A percentile compares a stretch with the other conserved stretches of the same genome.
Conservation (phyloP, 2,888 invertebrate genomes). For the Perizoma flavofasciatum region DNA sequence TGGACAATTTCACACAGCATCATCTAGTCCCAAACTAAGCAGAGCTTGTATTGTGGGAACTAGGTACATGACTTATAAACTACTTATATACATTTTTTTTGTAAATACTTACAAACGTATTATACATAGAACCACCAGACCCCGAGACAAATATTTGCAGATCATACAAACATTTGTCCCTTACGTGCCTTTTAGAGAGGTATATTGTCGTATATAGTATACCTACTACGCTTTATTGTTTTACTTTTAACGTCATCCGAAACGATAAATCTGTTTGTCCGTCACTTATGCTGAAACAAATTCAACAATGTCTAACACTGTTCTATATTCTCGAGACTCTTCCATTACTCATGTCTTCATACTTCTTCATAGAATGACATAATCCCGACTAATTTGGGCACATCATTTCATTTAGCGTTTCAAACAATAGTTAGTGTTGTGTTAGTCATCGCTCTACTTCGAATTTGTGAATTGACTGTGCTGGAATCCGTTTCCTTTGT, state of each 20-base stretch:
- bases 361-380: constrained; percentile 32
- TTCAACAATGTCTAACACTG: constrained; percentile 13
- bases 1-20: no score
- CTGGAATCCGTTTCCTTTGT: constrained; percentile 35
- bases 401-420: constrained; percentile 35
- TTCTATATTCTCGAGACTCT: constrained; percentile 15
- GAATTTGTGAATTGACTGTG: constrained; percentile 20
- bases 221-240: constrained; percentile 25
- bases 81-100: no score
- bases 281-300: constrained; percentile 11
- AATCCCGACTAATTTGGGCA: constrained; percentile 37
- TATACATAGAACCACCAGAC: no score
- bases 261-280: constrained; percentile 2
- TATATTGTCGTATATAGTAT: no score
- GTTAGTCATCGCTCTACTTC: constrained; percentile 36
- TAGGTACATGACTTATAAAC: no score
- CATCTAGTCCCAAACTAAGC: no score
- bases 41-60: no score
- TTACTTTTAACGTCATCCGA: constrained; percentile 2
- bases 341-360: constrained; percentile 31
- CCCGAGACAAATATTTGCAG: no score
- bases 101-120: no score
- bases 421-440: constrained; percentile 30
- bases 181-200: no score
- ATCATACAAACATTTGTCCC: no score